Evolutionary conservation across 2,113 vertebrate species (phyloP), one percentile per base, ranked within the genome.

Genomic region (Lepus timidus): DNA sequence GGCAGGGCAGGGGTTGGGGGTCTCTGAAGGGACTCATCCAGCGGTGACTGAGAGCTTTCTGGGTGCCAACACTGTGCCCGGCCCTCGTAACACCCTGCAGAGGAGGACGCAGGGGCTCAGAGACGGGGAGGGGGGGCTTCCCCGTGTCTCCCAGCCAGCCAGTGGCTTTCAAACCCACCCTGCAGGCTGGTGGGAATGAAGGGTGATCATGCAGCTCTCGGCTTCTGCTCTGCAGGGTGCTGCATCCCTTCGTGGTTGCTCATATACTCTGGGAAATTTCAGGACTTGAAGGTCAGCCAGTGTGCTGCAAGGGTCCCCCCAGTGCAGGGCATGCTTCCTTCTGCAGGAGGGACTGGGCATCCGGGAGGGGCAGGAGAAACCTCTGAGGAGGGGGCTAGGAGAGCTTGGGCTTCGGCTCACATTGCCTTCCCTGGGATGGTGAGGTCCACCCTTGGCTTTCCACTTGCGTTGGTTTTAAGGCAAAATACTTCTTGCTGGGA

Each of bases 391-490:
- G 20, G 51, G 81, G 70, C 44, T 71, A n/a, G 2, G n/a, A 62
- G 14, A 44, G 20, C 25, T 1, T 14, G 17, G 65, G 36, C 61
- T 27, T 70, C 0, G 31, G 62, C 55, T 62, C 29, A 3, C 29
- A 25, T 3, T 3, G 0, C 6, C 39, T 74, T 73, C 55, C 27
- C 58, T 65, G 64, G 75, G 58, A 13, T 7, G 17, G 80, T 3
- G 19, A 8, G 36, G n/a, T 62, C 22, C 64, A 29, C 31, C 0
- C 39, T 58, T n/a, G 36, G 9, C 29, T 84, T 79, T 92, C 49
- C 58, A 74, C 39, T 68, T 29, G 74, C 55, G 65, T 87, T 93
- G 92, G 27, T 96, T 91, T 96, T 33, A 36, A 75, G 93, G 52
- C 10, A 0, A 17, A 4, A 5, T 2, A 9, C 51, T 51, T 73